Conservation (phyloP, 2,113 vertebrate species). For the Melozone crissalis region DNA sequence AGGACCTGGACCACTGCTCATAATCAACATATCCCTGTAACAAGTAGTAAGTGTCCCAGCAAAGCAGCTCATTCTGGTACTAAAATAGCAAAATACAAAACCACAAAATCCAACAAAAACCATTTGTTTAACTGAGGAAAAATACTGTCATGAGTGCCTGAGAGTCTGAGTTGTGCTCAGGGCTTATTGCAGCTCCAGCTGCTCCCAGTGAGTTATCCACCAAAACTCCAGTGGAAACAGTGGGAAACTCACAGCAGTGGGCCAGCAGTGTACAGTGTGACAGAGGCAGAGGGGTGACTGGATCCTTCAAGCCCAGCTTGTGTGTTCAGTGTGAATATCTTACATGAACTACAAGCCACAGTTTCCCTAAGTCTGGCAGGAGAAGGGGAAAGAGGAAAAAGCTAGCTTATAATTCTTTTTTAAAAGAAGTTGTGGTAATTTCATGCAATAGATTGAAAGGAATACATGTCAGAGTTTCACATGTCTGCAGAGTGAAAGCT, state of each 20-base stretch:
- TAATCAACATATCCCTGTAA: background rate
- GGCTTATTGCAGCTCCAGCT: background rate
- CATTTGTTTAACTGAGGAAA: background rate
- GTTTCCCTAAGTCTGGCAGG: background rate
- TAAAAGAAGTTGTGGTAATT: background rate
- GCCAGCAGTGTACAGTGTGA: rapidly evolving
- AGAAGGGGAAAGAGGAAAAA: background rate
- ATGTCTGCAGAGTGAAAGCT: background rate
- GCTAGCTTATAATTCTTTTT: background rate
- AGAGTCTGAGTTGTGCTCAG: background rate
- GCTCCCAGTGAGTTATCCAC: background rate
- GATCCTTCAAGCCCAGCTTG: background rate
- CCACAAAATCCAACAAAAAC: background rate
- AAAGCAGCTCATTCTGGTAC: background rate
- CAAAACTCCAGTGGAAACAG: background rate
- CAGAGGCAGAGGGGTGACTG: background rate
- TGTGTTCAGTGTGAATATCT: background rate
- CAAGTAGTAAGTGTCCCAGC: background rate
- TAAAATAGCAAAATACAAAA: conserved; percentile 13
- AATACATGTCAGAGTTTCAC: background rate
- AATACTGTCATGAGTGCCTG: background rate
- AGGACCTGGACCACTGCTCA: background rate
- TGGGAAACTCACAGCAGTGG: background rate
- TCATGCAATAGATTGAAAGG: background rate
- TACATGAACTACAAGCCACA: background rate